A percentile compares a stretch with the other conserved stretches of the same genome.
Conservation (phyloP, 2,113 vertebrate genomes). For the Mormyrus lacerda region DNA sequence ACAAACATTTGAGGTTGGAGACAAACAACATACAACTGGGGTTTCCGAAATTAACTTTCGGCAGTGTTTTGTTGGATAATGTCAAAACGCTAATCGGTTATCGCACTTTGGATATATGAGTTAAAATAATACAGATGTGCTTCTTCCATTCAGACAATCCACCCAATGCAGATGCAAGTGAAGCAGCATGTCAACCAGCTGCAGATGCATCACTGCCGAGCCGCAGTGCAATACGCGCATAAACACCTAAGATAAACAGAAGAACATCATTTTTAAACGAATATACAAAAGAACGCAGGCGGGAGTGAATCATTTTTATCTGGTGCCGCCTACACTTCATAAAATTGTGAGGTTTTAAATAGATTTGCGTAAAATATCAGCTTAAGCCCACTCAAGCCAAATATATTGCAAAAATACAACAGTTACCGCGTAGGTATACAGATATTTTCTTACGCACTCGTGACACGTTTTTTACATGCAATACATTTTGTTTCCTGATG, state of each 20-base stretch:
- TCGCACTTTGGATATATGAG: not conserved
- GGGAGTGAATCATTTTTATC: not conserved
- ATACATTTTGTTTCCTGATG: not conserved
- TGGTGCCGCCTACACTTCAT: not conserved
- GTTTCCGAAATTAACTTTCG: not conserved
- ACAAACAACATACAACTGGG: not conserved
- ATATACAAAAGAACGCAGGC: not conserved
- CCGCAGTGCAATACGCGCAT: conserved; percentile 10
- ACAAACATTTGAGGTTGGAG: not conserved
- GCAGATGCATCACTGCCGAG: conserved; percentile 8
- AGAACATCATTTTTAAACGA: not conserved
- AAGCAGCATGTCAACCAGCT: not conserved
- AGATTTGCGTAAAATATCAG: not conserved
- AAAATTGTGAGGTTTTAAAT: not conserved
- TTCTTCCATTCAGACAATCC: not conserved
- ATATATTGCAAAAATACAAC: not conserved
- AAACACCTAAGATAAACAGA: not conserved
- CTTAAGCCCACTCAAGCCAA: not conserved
- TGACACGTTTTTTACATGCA: not conserved
- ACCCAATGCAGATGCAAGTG: not conserved
- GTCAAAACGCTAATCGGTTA: not conserved
- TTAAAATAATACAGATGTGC: not conserved
- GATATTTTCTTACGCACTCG: not conserved
- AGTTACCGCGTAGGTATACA: not conserved
- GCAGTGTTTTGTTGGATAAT: not conserved